A percentile compares a stretch with the other conserved stretches of the same genome.
Conservation (phyloP, 2,797 vertebrate species). For the Silurus aristotelis region DNA sequence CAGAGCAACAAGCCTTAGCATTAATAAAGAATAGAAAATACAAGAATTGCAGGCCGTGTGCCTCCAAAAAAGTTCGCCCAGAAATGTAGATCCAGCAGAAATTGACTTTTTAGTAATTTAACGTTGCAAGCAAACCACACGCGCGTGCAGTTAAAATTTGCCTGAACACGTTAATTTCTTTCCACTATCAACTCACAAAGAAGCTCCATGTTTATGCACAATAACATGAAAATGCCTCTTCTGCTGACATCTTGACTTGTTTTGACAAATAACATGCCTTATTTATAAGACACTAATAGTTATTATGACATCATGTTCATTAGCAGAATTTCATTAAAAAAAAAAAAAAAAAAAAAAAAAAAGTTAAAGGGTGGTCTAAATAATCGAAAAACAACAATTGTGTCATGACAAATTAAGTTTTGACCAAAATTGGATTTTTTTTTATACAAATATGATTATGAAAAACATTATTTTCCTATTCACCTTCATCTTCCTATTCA, state of each 20-base stretch:
- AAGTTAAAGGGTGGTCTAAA: too few relatives aligned
- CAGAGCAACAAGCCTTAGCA: slow-evolving; percentile 88
- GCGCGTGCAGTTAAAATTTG: slow-evolving; percentile 51
- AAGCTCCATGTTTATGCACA: slow-evolving; percentile 84
- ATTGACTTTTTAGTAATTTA: slow-evolving; percentile 26
- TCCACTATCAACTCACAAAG: slow-evolving; percentile 75
- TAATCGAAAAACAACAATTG: too few relatives aligned
- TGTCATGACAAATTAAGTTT: too few relatives aligned
- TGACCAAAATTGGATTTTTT: too few relatives aligned
- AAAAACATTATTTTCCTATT: too few relatives aligned
- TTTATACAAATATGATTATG: too few relatives aligned
- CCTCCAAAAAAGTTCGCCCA: slow-evolving; percentile 72
- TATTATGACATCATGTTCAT: too few relatives aligned
- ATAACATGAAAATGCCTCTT: slow-evolving; percentile 70
- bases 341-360: too few relatives aligned
- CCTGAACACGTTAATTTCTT: slow-evolving; percentile 59
- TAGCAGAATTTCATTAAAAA: too few relatives aligned
- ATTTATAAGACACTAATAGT: too few relatives aligned
- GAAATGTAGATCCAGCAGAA: slow-evolving; percentile 67
- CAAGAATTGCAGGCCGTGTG: slow-evolving; percentile 74
- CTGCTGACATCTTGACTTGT: slow-evolving; percentile 85
- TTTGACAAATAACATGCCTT: too few relatives aligned
- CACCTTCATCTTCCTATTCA: too few relatives aligned
- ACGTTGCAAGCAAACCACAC: slow-evolving; percentile 4
- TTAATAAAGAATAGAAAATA: slow-evolving; percentile 73